Evolutionary conservation across 2,113 vertebrate species (phyloP).

Genomic region (Grantiella picta): DNA sequence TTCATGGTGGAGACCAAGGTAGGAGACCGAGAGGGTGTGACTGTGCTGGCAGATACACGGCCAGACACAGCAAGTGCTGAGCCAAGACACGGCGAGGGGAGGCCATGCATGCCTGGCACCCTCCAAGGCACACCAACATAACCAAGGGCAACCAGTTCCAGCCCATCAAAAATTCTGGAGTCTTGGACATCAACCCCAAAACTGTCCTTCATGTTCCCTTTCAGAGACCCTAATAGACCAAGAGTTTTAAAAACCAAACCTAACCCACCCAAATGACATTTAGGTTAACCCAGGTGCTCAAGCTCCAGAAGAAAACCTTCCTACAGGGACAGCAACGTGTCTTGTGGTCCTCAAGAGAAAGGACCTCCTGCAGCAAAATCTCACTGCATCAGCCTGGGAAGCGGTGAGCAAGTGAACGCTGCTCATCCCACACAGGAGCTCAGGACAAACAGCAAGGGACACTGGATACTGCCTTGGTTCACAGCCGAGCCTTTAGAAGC

Average conservation of each 20-base stretch:
- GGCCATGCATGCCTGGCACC: background rate
- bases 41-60: background rate
- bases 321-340: background rate
- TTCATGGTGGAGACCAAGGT: background rate
- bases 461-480: background rate
- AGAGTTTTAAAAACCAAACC: background rate
- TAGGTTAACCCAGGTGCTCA: background rate
- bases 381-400: background rate
- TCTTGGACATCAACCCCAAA: background rate
- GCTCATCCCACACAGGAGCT: background rate
- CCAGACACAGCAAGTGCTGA: background rate
- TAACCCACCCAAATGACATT: background rate
- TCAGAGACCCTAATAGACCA: background rate
- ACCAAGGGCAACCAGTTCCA: background rate
- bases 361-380: background rate
- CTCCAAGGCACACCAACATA: background rate
- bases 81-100: background rate
- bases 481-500: background rate
- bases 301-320: background rate
- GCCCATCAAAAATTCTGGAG: background rate
- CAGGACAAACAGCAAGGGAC: background rate
- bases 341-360: background rate
- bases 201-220: background rate
- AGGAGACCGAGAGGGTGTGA: background rate
- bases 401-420: rapidly evolving